phyloP scores from a whole-genome alignment of 2,888 invertebrate species.

The Keiferia lycopersicella region DNA sequence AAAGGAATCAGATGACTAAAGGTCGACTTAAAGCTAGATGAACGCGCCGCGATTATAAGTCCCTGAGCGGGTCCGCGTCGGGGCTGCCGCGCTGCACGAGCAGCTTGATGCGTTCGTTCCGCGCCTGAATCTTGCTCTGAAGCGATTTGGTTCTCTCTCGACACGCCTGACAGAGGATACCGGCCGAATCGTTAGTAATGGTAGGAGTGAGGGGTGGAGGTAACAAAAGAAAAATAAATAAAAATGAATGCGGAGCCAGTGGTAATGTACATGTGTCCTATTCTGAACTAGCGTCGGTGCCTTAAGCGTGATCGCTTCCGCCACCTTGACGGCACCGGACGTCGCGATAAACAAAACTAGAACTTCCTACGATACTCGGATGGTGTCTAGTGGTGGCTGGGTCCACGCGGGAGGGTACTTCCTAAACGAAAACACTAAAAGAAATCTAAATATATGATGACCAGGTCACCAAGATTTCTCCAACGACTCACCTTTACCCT shows the following conservation, averaged over 20 bases:
- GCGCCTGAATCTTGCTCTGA: slow-evolving; percentile 93
- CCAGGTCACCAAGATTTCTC: neutral
- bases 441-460: neutral
- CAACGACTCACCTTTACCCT: neutral
- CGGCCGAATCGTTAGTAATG: slow-evolving; percentile 66
- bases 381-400: slow-evolving; percentile 36
- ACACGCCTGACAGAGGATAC: slow-evolving; percentile 86
- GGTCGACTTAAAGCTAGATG: slow-evolving; percentile 60
- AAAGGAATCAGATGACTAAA: slow-evolving; percentile 61
- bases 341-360: slow-evolving; percentile 67
- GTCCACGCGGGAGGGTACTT: slow-evolving; percentile 7
- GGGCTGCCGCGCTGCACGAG: slow-evolving; percentile 93
- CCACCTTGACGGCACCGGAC: slow-evolving; percentile 43
- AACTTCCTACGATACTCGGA: slow-evolving; percentile 61
- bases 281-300: slow-evolving; percentile 41
- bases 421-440: neutral
- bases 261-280: slow-evolving; percentile 54
- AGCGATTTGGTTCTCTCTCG: slow-evolving; percentile 92
- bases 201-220: slow-evolving; percentile 59
- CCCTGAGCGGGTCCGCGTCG: slow-evolving; percentile 87
- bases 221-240: slow-evolving; percentile 69
- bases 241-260: slow-evolving; percentile 58
- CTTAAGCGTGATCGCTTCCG: slow-evolving; percentile 50
- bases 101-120: slow-evolving; percentile 93
- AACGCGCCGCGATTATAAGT: slow-evolving; percentile 77